Evolutionary conservation across 2,113 vertebrate species (phyloP).

Genomic region (Platichthys flesus): DNA sequence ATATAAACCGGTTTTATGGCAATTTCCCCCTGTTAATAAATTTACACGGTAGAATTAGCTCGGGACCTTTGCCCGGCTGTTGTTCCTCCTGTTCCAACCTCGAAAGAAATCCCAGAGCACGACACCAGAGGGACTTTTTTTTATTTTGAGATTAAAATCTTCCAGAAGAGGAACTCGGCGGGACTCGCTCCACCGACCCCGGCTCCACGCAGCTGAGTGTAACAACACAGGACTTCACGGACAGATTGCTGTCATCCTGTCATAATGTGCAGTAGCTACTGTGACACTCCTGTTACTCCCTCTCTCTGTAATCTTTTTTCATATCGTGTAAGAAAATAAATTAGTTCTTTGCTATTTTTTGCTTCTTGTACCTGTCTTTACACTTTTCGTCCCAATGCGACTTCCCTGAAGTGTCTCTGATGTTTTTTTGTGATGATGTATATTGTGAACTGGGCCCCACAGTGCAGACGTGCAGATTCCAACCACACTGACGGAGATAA

Average conservation of each 20-base stretch:
- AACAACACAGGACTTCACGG: conserved; percentile 53
- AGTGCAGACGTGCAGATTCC: conserved; percentile 4
- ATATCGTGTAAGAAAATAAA: conserved; percentile 80
- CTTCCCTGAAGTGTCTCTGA: background rate
- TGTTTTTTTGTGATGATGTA: background rate
- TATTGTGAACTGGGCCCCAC: background rate
- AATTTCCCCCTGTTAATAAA: conserved; percentile 24
- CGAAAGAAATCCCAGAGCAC: conserved; percentile 56
- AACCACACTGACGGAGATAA: conserved; percentile 20
- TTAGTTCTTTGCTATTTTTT: conserved; percentile 53
- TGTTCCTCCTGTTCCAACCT: conserved; percentile 35
- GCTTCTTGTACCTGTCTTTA: background rate
- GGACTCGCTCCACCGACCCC: conserved; percentile 17
- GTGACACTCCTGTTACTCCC: conserved; percentile 53
- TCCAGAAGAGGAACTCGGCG: conserved; percentile 58
- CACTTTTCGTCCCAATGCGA: background rate
- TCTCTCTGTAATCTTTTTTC: conserved; percentile 62
- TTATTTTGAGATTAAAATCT: conserved; percentile 54
- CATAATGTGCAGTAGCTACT: conserved; percentile 65
- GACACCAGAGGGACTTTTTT: conserved; percentile 60
- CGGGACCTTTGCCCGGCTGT: conserved; percentile 25
- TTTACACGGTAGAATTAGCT: conserved; percentile 32
- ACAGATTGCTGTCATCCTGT: conserved; percentile 63
- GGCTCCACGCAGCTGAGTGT: conserved; percentile 28
- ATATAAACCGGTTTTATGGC: conserved; percentile 43